Conservation (phyloP, 1,140 invertebrate species). For the Bradynema listronoti region DNA sequence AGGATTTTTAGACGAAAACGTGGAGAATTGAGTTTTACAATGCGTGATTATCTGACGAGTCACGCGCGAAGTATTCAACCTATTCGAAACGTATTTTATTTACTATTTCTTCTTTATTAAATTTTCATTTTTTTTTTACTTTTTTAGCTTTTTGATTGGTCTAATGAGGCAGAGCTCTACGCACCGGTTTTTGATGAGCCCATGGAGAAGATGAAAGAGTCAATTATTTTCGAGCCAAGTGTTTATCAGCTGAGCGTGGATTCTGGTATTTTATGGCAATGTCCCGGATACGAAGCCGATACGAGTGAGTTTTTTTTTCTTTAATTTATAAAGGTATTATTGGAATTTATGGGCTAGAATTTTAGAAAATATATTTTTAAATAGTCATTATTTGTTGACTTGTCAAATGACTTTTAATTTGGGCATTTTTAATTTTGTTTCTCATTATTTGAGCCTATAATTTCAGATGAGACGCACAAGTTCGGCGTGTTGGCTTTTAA, state of each 20-base stretch:
- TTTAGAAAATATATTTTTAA: no score
- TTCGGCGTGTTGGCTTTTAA: slow-evolving; percentile 45
- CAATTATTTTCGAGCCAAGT: slow-evolving; percentile 34
- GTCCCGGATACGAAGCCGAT: slow-evolving; percentile 54
- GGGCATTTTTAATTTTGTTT: no score
- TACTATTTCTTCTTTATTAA: background rate
- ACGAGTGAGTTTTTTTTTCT: slow-evolving; percentile 25
- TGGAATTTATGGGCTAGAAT: no score
- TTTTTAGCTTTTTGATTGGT: slow-evolving; percentile 24
- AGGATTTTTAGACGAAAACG: slow-evolving; percentile 46
- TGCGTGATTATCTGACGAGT: slow-evolving; percentile 42
- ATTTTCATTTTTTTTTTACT: slow-evolving; percentile 10
- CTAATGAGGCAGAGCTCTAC: slow-evolving; percentile 17
- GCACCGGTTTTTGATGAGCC: slow-evolving; percentile 29
- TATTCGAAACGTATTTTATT: slow-evolving; percentile 23
- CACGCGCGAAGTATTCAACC: slow-evolving; percentile 36
- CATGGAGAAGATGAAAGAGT: slow-evolving; percentile 17
- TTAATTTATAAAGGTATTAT: no score
- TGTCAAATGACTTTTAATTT: no score
- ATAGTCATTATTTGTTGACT: no score
- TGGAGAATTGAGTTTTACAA: slow-evolving; percentile 51
- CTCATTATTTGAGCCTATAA: background rate
- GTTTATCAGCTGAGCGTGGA: slow-evolving; percentile 50
- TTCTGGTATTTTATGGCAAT: slow-evolving; percentile 50
- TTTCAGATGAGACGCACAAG: slow-evolving; percentile 40